Conservation (phyloP, 2,888 invertebrate genomes). For the Agrochola lota region DNA sequence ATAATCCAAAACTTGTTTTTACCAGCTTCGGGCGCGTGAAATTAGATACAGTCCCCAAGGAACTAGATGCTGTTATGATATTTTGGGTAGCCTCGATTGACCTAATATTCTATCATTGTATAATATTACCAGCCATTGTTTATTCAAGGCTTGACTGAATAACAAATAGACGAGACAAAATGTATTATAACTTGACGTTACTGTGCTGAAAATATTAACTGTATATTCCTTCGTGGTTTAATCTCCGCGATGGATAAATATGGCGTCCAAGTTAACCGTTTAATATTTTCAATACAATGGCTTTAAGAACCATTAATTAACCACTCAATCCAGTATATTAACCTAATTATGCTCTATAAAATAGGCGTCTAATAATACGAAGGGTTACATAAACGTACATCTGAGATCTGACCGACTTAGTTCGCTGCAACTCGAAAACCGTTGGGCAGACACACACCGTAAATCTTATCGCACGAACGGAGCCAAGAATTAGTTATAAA, state of each 20-base stretch:
- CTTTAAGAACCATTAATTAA: slow-evolving; percentile 19
- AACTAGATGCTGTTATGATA: slow-evolving; percentile 54
- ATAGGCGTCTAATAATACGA: slow-evolving; percentile 51
- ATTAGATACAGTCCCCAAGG: slow-evolving; percentile 53
- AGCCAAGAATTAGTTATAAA: slow-evolving; percentile 68
- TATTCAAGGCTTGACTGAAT: slow-evolving; percentile 19
- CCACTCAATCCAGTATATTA: slow-evolving; percentile 32
- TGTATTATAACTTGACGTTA: slow-evolving; percentile 12
- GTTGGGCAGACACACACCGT: slow-evolving; percentile 62
- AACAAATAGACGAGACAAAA: slow-evolving; percentile 20
- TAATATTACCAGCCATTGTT: slow-evolving; percentile 43
- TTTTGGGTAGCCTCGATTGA: slow-evolving; percentile 42
- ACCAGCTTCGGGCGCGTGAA: slow-evolving; percentile 50
- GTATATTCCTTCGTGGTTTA: neutral
- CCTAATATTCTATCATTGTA: slow-evolving; percentile 51
- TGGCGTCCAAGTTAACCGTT: neutral
- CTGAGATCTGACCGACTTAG: slow-evolving; percentile 58
- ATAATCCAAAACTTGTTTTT: slow-evolving; percentile 54
- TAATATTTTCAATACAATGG: slow-evolving; percentile 3
- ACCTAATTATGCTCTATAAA: slow-evolving; percentile 46
- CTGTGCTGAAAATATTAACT: neutral
- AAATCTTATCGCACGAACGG: slow-evolving; percentile 66
- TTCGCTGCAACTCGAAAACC: slow-evolving; percentile 60
- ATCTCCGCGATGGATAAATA: neutral
- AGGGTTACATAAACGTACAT: slow-evolving; percentile 61